A percentile compares a stretch with the other conserved stretches of the same genome.
These are phyloP conservation scores for Fragum whitleyi DNA, from an alignment of 2,888 invertebrate species.

Conservation along the genomic window DNA sequence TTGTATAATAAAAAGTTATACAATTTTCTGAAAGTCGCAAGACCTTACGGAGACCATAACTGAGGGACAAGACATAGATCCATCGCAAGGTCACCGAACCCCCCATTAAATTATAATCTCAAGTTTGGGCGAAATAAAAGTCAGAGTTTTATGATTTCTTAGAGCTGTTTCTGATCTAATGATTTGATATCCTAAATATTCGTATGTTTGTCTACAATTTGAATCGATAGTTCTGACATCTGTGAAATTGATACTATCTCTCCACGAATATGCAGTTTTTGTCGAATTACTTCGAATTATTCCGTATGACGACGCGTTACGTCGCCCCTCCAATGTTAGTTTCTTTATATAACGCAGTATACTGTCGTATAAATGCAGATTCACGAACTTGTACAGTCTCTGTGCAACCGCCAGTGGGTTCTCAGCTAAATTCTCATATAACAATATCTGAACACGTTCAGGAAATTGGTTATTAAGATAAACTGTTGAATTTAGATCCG, in stretches of 20 bases:
- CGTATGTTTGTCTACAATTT: slow-evolving; percentile 44
- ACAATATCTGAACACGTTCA: slow-evolving; percentile 38
- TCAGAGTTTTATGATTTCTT: slow-evolving; percentile 28
- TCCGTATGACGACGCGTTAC: slow-evolving; percentile 24
- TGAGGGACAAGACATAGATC: too few relatives aligned
- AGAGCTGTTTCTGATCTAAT: slow-evolving; percentile 25
- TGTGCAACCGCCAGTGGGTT: slow-evolving; percentile 47
- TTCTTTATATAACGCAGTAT: slow-evolving; percentile 41
- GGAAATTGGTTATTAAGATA: slow-evolving; percentile 29
- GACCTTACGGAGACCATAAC: too few relatives aligned
- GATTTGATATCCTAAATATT: slow-evolving; percentile 47
- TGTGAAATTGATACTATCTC: slow-evolving; percentile 37
- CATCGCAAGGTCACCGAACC: too few relatives aligned
- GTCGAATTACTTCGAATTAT: slow-evolving; percentile 52
- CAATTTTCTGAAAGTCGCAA: too few relatives aligned
- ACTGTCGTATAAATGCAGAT: slow-evolving; percentile 24
- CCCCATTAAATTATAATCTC: slow-evolving; percentile 37
- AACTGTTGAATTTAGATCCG: slow-evolving; percentile 45
- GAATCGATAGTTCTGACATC: slow-evolving; percentile 42
- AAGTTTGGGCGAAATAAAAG: slow-evolving; percentile 22
- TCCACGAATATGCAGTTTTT: slow-evolving; percentile 50
- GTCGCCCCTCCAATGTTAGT: slow-evolving; percentile 45
- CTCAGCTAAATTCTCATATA: slow-evolving; percentile 56
- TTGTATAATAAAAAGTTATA: too few relatives aligned
- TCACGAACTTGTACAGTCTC: slow-evolving; percentile 39